phyloP scores from a whole-genome alignment of 2,888 invertebrate genomes.

The Zonitis immaculata region DNA sequence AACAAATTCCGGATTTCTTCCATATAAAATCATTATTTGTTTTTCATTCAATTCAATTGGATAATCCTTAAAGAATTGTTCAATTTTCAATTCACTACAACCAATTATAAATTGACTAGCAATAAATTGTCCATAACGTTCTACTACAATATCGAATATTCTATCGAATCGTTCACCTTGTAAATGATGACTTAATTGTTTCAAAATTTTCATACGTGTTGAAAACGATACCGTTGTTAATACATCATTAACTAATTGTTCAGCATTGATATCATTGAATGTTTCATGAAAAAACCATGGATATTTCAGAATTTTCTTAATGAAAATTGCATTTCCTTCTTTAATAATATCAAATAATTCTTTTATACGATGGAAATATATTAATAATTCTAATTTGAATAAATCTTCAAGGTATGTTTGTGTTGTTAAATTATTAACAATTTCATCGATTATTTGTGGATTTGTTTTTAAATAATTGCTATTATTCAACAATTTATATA shows the following conservation, averaged over 20 bases:
- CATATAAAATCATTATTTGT: constrained; percentile 25
- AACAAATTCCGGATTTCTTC: constrained; percentile 13
- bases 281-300: constrained; percentile 28
- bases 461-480: constrained; percentile 3
- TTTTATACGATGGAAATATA: constrained; percentile 23
- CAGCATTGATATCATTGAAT: constrained; percentile 20
- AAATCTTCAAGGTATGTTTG: constrained; percentile 28
- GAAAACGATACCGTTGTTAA: constrained; percentile 27
- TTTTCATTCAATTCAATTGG: constrained; percentile 19
- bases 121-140: constrained; percentile 27
- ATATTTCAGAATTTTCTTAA: constrained; percentile 28
- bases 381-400: constrained; percentile 28
- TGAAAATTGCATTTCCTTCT: constrained; percentile 28
- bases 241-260: constrained; percentile 25
- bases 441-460: constrained; percentile 9
- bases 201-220: constrained; percentile 27
- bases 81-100: constrained; percentile 26
- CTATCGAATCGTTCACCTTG: constrained; percentile 21
- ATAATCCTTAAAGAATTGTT: constrained; percentile 14
- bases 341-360: constrained; percentile 25
- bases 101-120: constrained; percentile 25
- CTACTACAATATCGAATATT: constrained; percentile 22
- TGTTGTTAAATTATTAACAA: constrained; percentile 20
- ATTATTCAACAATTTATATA: constrained; percentile 20
- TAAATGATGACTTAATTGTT: constrained; percentile 19